Evolutionary conservation across 2,113 vertebrate species (phyloP), one percentile per base, ranked within the genome.

Genomic region (Geococcyx californianus): DNA sequence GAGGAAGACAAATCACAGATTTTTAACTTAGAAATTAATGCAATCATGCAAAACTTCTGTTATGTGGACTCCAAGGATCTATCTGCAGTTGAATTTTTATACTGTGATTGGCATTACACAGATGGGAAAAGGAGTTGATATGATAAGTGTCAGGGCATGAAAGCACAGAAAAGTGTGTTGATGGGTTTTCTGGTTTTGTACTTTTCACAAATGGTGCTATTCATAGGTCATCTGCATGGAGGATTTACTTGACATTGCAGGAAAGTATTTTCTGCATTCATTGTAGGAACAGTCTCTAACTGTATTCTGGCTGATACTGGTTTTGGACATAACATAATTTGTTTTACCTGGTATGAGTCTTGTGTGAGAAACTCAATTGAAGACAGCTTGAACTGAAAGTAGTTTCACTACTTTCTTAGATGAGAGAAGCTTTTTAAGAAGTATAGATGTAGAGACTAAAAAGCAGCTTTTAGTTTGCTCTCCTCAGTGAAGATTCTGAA

Each of bases 1-100:
- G 34, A 93, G 24, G 51, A 93, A 86, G 82, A 69, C 15, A 83
- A 88, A 78, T 83, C 70, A 68, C 82, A 72, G 49, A 90, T 87
- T 93, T 94, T 40, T 90, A 80, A n/a, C 52, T 90, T 91, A 75
- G 17, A 81, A 69, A 38, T 83, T 63, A 94, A 85, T 88, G 94
- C 47, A 93, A 38, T 86, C 36, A 77, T 91, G 68, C 44, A 74
- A 93, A 87, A 89, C 36, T 96, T 84, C 78, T 80, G 59, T 74
- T 73, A 52, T 64, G 59, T 81, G 87, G 94, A 62, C 83, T 92
- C 89, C 38, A 45, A 89, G 58, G n/a, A 72, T 74, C 82, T 79
- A 74, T 84, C 49, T 68, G 25, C 67, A 66, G 56, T 44, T 91
- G 58, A 89, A 80, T 90, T 86, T 90, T 79, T 59, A 25, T 77